These are phyloP conservation scores for Ophiodon elongatus DNA, from an alignment of 2,113 vertebrate species.

Conservation along the genomic window DNA sequence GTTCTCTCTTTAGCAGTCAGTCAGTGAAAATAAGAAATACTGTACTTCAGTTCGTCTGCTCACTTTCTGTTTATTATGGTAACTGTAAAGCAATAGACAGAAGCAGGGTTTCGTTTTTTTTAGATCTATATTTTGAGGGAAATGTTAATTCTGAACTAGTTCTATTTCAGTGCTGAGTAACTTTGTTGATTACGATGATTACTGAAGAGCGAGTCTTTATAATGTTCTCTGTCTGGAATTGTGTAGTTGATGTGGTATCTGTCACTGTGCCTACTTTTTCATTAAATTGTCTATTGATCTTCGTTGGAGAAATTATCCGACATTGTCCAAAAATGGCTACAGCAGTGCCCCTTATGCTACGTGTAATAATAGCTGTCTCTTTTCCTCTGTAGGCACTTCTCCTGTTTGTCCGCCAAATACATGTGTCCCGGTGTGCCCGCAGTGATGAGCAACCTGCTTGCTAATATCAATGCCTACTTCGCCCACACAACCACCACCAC, in stretches of 20 bases:
- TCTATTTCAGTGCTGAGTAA: not conserved
- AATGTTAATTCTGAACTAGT: not conserved
- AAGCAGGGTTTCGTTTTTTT: not conserved
- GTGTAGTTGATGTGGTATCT: not conserved
- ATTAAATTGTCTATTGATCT: not conserved
- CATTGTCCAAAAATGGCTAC: not conserved
- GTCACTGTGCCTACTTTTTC: not conserved
- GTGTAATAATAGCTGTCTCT: slow-evolving; percentile 38
- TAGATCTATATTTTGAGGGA: not conserved
- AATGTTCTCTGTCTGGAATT: not conserved
- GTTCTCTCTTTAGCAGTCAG: slow-evolving; percentile 5
- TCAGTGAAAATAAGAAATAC: slow-evolving; percentile 16
- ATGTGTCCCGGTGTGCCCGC: slow-evolving; percentile 98
- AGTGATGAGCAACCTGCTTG: slow-evolving; percentile 96
- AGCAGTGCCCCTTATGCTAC: not conserved
- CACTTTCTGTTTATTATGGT: not conserved
- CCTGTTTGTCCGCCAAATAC: slow-evolving; percentile 97
- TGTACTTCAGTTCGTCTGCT: not conserved
- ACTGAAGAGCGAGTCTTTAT: not conserved
- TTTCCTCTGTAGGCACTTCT: slow-evolving; percentile 92
- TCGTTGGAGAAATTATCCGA: not conserved
- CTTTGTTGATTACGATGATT: not conserved
- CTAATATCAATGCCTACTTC: slow-evolving; percentile 99
- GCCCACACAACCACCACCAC: slow-evolving; percentile 94
- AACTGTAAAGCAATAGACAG: not conserved